Conservation (phyloP, 2,797 vertebrate species). For the Clarias fuscus region DNA sequence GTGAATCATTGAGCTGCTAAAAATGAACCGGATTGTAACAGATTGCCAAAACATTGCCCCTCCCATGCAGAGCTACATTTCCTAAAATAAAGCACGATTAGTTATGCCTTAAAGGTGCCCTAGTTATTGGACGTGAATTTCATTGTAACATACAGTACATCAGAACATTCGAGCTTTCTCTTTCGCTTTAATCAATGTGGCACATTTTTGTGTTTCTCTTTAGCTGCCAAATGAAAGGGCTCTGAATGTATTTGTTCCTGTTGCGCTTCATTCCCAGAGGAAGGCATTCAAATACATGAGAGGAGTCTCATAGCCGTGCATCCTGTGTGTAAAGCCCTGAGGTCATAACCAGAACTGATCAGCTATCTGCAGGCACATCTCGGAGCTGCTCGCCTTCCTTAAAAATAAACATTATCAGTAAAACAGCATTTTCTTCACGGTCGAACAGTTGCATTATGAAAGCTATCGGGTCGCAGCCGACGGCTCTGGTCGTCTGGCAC, state of each 20-base stretch:
- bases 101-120: background rate
- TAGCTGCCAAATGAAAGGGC: conserved; percentile 33
- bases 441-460: background rate
- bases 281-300: conserved; percentile 1
- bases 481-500: background rate
- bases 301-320: background rate
- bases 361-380: background rate
- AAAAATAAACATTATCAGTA: background rate
- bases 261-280: conserved; percentile 5
- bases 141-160: conserved; percentile 4
- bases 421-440: background rate
- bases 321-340: background rate
- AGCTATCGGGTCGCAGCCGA: background rate
- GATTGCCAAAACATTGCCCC: conserved; percentile 4
- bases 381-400: background rate
- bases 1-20: background rate
- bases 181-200: background rate
- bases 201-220: background rate
- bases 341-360: conserved; percentile 15
- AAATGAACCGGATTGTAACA: background rate
- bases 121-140: background rate
- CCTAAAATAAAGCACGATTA: background rate
- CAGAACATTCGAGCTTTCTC: background rate
- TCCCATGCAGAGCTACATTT: background rate
- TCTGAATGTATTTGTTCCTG: conserved; percentile 29